These are phyloP conservation scores for Ochropacha duplaris DNA, from an alignment of 2,888 invertebrate genomes.

Conservation along the genomic window DNA sequence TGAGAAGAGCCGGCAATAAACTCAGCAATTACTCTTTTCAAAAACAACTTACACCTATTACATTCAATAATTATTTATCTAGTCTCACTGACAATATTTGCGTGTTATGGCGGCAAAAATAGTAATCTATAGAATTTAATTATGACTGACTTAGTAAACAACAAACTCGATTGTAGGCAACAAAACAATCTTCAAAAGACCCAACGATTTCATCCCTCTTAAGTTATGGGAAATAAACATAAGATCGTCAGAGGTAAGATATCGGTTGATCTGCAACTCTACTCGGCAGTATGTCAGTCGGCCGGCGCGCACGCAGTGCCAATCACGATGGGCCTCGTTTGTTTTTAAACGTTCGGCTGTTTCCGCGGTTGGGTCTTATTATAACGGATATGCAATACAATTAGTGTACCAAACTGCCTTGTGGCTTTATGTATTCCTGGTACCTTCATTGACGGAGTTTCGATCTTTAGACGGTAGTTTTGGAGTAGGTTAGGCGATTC, in stretches of 20 bases:
- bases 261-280: neutral
- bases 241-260: neutral
- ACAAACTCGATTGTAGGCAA: too few relatives aligned
- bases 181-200: neutral
- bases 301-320: neutral
- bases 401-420: neutral
- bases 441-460: neutral
- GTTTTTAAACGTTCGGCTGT: neutral
- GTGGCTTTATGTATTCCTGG: neutral
- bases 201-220: neutral
- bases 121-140: too few relatives aligned
- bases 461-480: too few relatives aligned
- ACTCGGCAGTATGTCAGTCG: slow-evolving; percentile 5
- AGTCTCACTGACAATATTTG: too few relatives aligned
- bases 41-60: too few relatives aligned
- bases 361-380: neutral
- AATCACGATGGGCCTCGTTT: neutral
- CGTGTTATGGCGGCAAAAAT: too few relatives aligned
- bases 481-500: too few relatives aligned
- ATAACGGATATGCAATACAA: neutral
- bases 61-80: too few relatives aligned
- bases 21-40: too few relatives aligned
- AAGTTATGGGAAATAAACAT: neutral
- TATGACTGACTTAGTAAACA: too few relatives aligned
- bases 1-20: too few relatives aligned